Evolutionary conservation across 2,797 vertebrate genomes (phyloP).

Genomic region (Delichon dasypus): DNA sequence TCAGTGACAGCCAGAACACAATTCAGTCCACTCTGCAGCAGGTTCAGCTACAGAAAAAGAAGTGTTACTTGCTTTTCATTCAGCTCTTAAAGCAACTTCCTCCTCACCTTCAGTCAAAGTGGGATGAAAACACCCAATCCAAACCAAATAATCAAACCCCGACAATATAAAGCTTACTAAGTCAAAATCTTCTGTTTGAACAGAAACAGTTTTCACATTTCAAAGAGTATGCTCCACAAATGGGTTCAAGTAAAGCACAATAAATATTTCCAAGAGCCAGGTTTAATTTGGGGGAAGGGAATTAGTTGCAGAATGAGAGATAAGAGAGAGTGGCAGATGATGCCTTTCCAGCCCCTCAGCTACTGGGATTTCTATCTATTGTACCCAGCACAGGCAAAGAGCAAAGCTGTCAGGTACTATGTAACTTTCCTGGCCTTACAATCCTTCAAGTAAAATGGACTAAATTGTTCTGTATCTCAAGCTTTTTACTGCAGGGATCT

Average conservation of each 20-base stretch:
- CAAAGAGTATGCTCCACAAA: neutral
- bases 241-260: neutral
- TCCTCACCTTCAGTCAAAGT: neutral
- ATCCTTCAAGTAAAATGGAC: neutral
- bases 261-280: neutral
- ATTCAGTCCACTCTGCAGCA: neutral
- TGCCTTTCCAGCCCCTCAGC: neutral
- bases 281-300: neutral
- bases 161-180: neutral
- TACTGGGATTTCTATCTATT: neutral
- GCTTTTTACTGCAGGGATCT: neutral
- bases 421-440: neutral
- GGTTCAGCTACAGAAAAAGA: neutral
- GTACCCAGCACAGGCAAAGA: neutral
- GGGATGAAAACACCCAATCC: neutral
- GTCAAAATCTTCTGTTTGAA: neutral
- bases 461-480: neutral
- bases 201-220: neutral
- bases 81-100: neutral
- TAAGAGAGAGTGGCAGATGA: neutral
- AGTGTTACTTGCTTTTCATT: neutral
- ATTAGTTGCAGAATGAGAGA: neutral
- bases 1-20: neutral
- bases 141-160: neutral
- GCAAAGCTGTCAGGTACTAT: neutral